phyloP scores from a whole-genome alignment of 2,888 invertebrate genomes.

The Asteroscopus sphinx region DNA sequence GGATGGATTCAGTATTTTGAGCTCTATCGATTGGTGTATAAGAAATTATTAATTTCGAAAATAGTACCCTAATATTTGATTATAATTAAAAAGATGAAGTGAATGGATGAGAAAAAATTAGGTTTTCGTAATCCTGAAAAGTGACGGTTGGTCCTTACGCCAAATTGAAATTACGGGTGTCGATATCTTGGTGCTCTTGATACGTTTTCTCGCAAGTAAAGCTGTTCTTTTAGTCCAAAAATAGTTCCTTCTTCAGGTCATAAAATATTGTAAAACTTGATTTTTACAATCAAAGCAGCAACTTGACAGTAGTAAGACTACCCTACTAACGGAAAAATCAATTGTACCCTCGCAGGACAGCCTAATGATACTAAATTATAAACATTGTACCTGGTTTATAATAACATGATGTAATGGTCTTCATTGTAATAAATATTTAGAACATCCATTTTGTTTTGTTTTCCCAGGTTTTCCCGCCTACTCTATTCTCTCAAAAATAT shows the following conservation, averaged over 20 bases:
- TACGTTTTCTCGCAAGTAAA: not conserved
- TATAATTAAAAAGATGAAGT: too few species aligned
- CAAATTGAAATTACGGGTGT: too few species aligned
- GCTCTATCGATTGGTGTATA: too few species aligned
- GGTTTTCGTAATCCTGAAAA: too few species aligned
- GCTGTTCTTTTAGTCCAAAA: not conserved
- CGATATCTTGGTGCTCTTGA: too few species aligned
- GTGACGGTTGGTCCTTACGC: too few species aligned
- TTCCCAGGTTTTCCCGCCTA: slow-evolving; percentile 45
- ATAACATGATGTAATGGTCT: slow-evolving; percentile 84
- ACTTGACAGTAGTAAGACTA: slow-evolving; percentile 42
- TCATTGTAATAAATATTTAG: slow-evolving; percentile 88
- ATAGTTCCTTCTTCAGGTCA: not conserved
- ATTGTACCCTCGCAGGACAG: slow-evolving; percentile 67
- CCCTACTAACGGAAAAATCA: slow-evolving; percentile 41
- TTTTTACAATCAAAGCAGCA: slow-evolving; percentile 45
- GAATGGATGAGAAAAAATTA: too few species aligned
- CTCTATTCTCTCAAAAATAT: too few species aligned
- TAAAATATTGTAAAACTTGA: slow-evolving; percentile 30
- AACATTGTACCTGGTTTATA: slow-evolving; percentile 89
- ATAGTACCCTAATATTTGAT: too few species aligned
- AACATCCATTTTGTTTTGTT: slow-evolving; percentile 70
- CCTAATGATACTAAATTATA: slow-evolving; percentile 74
- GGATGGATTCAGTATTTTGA: too few species aligned
- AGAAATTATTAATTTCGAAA: too few species aligned